Evolutionary conservation across 2,888 invertebrate genomes (phyloP).

Genomic region (Drosophila nr. perissopoda): DNA sequence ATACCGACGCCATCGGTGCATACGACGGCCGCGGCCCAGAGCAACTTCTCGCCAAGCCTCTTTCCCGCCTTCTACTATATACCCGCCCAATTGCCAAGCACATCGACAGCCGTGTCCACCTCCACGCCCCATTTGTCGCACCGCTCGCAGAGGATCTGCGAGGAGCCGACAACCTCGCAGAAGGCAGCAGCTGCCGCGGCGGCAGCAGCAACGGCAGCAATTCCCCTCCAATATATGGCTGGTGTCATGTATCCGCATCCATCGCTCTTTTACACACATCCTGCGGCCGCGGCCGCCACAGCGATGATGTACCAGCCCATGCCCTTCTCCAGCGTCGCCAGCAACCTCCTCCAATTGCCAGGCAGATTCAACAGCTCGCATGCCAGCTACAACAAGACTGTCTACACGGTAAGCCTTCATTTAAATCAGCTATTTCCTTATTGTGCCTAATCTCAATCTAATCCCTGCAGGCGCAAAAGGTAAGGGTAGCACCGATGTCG

Average conservation of each 20-base stretch:
- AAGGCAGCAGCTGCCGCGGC: constrained; percentile 51
- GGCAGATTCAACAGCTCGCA: constrained; percentile 52
- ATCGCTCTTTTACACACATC: constrained; percentile 86
- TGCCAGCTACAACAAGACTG: constrained; percentile 56
- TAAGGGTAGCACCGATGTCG: constrained; percentile 66
- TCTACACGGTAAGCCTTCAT: constrained; percentile 47
- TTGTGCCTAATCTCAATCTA: background rate
- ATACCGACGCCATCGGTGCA: constrained; percentile 75
- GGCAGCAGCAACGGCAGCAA: constrained; percentile 37
- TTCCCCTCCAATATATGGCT: constrained; percentile 88
- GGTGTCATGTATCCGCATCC: constrained; percentile 87
- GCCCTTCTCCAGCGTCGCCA: constrained; percentile 84
- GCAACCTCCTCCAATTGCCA: constrained; percentile 60
- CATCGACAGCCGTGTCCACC: constrained; percentile 8
- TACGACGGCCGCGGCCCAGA: constrained; percentile 73
- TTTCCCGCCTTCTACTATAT: constrained; percentile 87
- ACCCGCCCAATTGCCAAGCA: constrained; percentile 79
- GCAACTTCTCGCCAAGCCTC: constrained; percentile 83
- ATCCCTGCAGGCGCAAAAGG: constrained; percentile 57
- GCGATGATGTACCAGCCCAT: constrained; percentile 88
- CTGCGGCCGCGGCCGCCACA: constrained; percentile 83
- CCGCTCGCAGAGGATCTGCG: constrained; percentile 35
- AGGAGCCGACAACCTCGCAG: constrained; percentile 73
- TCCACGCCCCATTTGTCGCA: background rate
- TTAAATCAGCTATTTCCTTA: background rate